Evolutionary conservation across 1,140 invertebrate genomes (phyloP).

Genomic region (Drosophila sechellia): DNA sequence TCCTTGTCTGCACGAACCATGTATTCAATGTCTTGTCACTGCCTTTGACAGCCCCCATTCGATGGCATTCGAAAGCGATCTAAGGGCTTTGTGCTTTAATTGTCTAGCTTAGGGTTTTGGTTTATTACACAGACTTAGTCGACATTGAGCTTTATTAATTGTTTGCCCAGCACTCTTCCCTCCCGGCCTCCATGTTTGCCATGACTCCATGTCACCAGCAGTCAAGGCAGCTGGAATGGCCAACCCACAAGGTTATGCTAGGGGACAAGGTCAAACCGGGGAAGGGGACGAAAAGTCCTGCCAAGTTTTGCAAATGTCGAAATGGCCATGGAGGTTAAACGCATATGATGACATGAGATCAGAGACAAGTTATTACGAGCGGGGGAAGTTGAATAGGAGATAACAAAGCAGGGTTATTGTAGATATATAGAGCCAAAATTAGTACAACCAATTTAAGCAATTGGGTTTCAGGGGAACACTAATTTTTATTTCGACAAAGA

Average conservation of each 20-base stretch:
- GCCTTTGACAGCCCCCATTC: slow-evolving; percentile 56
- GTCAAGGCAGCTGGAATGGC: not conserved
- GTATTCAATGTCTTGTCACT: slow-evolving; percentile 62
- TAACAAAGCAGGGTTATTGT: not conserved
- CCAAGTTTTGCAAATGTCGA: slow-evolving; percentile 10
- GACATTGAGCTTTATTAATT: slow-evolving; percentile 77
- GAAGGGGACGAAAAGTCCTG: slow-evolving; percentile 6
- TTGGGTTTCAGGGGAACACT: not conserved
- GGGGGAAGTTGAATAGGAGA: slow-evolving; percentile 10
- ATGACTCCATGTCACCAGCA: slow-evolving; percentile 4
- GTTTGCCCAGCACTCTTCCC: slow-evolving; percentile 37
- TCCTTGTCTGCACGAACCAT: slow-evolving; percentile 4
- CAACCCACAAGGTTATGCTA: slow-evolving; percentile 24
- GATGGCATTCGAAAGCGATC: slow-evolving; percentile 35
- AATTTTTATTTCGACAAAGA: not conserved
- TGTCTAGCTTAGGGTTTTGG: slow-evolving; percentile 73
- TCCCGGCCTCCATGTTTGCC: not conserved
- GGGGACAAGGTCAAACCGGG: slow-evolving; percentile 26
- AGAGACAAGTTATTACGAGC: slow-evolving; percentile 10
- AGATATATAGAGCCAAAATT: not conserved
- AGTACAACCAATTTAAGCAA: not conserved
- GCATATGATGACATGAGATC: slow-evolving; percentile 38
- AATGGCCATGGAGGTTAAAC: slow-evolving; percentile 12
- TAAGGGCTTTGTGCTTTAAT: slow-evolving; percentile 66
- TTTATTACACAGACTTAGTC: slow-evolving; percentile 68